Base-by-base conservation (phyloP, 2,888 invertebrate species). In the Tuta absoluta region DNA sequence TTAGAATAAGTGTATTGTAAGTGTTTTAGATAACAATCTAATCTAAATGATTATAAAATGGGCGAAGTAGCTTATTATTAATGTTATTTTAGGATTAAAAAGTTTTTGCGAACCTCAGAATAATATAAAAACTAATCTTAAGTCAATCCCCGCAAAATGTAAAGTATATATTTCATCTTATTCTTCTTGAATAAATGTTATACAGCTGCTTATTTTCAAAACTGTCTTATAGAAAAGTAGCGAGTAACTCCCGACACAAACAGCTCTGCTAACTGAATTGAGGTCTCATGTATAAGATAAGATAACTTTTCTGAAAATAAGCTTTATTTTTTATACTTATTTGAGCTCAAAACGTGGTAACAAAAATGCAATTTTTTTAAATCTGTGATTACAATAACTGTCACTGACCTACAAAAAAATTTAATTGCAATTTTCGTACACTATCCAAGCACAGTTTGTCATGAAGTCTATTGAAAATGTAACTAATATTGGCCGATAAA, bases 1-100 rank as follows among this genome's bases (percentile, higher is more conserved):
- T 57, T 57, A 23, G 23, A 21, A 51, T 23, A 51, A 51, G 21
- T 19, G 17, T 49, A 19, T 49, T 28, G 24, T 56, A 56, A 56
- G n/a, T 8, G 28, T 56, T 56, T 56, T n/a, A 49, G 49, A 45
- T 51, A 21, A 33, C 8, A 33, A 33, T 49, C 49, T 49, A 10
- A 49, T 0, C 7, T 51, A 23, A 51, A 12, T 23, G 2, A 21
- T 51, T 33, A 33, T 33, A 33, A 33, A 12, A 19, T 51, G 1
- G 0, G 23, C 23, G 45, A n/a, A 23, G 51, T 51, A 11, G 12
- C 10, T 23, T 51, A 21, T 49, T 5, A 33, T 8, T 33, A 33
- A 33, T 33, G 5, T 28, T 19, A 48, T 4, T 48, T 8, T 49
- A 21, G 17, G 17, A 45, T 45, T 45, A 45, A 45, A 12, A 45